phyloP scores from a whole-genome alignment of 53 echinoderm and acorn worm genomes.

The Arbacia lixula region DNA sequence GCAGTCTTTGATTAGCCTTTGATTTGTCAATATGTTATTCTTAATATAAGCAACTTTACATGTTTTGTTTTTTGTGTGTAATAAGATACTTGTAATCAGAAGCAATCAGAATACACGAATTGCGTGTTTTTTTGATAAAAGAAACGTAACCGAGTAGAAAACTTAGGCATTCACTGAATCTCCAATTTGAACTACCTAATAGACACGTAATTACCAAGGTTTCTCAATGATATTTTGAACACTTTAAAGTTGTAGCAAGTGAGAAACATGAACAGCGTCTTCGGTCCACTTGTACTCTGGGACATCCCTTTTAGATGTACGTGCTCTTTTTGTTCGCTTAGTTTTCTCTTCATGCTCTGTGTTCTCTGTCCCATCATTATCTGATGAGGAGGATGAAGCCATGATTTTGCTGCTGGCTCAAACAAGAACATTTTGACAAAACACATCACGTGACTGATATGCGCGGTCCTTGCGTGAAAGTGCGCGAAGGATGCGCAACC shows the following conservation, averaged over 20 bases:
- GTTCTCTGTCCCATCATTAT: slow-evolving; percentile 22
- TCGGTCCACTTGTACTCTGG: slow-evolving; percentile 29
- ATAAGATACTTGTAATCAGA: slow-evolving; percentile 20
- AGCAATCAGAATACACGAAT: slow-evolving; percentile 23
- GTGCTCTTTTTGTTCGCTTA: slow-evolving; percentile 28
- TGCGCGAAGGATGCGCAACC: slow-evolving; percentile 34
- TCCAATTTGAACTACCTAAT: slow-evolving; percentile 22
- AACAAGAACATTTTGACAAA: slow-evolving; percentile 23
- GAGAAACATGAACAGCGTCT: slow-evolving; percentile 13
- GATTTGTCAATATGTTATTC: slow-evolving; percentile 22
- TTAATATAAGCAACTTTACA: slow-evolving; percentile 17
- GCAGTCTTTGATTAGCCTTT: slow-evolving; percentile 23
- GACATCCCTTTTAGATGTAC: slow-evolving; percentile 29
- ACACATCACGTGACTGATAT: slow-evolving; percentile 21
- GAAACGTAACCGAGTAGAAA: slow-evolving; percentile 23
- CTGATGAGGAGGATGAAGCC: slow-evolving; percentile 24
- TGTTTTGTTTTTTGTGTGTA: slow-evolving; percentile 26
- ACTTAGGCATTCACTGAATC: slow-evolving; percentile 23
- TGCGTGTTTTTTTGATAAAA: slow-evolving; percentile 23
- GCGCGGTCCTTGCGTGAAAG: slow-evolving; percentile 7
- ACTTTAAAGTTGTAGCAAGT: slow-evolving; percentile 23
- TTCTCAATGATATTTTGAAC: slow-evolving; percentile 26
- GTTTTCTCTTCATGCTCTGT: slow-evolving; percentile 35
- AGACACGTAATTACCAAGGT: slow-evolving; percentile 5
- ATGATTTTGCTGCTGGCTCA: slow-evolving; percentile 26